Percentiles rank a stretch among this genome's conserved stretches.
Evolutionary conservation across 1,140 invertebrate species (phyloP).

Genomic region (Myzus persicae): DNA sequence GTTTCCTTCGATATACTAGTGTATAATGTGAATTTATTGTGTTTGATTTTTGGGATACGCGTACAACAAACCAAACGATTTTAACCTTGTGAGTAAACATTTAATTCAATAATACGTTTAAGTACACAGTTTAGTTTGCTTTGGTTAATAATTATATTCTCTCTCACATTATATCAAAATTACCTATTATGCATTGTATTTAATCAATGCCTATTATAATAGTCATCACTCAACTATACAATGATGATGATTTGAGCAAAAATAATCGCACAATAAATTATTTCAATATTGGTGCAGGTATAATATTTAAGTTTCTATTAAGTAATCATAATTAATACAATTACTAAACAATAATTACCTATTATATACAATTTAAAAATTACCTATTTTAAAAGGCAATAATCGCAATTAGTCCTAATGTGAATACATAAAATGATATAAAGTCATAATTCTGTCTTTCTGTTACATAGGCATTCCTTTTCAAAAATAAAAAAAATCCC

Average conservation of each 20-base stretch:
- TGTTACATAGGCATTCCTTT: background rate
- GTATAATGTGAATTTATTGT: background rate
- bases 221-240: background rate
- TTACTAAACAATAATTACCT: background rate
- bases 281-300: background rate
- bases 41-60: background rate
- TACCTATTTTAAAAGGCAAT: background rate
- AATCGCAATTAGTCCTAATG: background rate
- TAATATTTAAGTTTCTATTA: background rate
- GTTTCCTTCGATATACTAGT: background rate
- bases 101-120: background rate
- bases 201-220: no score
- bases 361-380: background rate
- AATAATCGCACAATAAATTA: background rate
- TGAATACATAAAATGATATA: background rate
- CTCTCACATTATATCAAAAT: background rate
- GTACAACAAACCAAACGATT: background rate
- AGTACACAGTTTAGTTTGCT: background rate
- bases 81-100: slow-evolving; percentile 1
- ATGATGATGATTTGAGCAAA: background rate
- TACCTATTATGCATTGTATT: no score
- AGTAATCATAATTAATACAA: no score
- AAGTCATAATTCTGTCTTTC: background rate
- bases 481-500: background rate
- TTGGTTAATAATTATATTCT: background rate